phyloP scores from a whole-genome alignment of 2,797 vertebrate genomes.

The Pangasius larnaudii region DNA sequence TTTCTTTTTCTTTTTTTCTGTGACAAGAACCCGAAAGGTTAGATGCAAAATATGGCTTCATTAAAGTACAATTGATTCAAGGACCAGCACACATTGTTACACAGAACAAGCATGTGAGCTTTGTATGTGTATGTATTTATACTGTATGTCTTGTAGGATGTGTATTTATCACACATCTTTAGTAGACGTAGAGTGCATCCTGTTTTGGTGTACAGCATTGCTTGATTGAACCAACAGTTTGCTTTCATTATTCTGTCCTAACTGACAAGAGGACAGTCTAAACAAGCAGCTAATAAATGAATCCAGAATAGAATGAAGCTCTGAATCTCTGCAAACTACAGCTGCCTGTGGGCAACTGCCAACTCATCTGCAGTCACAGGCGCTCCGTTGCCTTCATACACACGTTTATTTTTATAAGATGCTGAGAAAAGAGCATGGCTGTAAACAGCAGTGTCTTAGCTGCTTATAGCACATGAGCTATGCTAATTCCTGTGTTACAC shows the following conservation, averaged over 20 bases:
- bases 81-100: background rate
- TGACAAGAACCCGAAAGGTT: constrained; percentile 9
- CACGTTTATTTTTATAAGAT: constrained; percentile 71
- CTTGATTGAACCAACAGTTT: background rate
- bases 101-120: constrained; percentile 5
- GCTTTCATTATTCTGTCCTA: background rate
- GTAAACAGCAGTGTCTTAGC: constrained; percentile 52
- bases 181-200: background rate
- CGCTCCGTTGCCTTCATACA: constrained; percentile 46
- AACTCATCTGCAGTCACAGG: constrained; percentile 62
- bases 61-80: constrained; percentile 3
- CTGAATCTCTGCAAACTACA: constrained; percentile 47
- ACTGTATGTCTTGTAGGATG: background rate
- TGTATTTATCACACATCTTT: background rate
- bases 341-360: constrained; percentile 62
- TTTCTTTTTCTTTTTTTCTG: background rate
- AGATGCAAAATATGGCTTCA: constrained; percentile 13
- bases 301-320: constrained; percentile 20
- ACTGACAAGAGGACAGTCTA: constrained; percentile 15
- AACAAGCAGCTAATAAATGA: constrained; percentile 56
- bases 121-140: background rate
- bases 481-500: constrained; percentile 48
- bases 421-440: constrained; percentile 49
- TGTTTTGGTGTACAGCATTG: background rate
- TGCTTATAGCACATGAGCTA: constrained; percentile 56